Conservation (phyloP, 2,797 vertebrate species). For the Hapalemur alaotrensis region DNA sequence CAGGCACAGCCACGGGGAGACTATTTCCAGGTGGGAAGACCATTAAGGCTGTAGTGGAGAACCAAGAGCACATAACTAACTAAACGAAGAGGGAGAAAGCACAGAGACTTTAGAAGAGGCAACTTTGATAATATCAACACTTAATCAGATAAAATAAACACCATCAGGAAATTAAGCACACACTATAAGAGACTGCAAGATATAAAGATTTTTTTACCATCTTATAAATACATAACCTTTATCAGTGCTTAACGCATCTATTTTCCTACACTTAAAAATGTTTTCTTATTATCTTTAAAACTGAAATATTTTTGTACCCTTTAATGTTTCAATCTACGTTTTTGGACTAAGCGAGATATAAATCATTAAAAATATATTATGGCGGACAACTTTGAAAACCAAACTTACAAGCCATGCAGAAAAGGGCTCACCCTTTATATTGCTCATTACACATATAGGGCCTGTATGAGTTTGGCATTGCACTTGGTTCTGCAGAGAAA, state of each 20-base stretch:
- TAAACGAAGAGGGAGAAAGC: background rate
- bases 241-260: background rate
- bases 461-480: background rate
- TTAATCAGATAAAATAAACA: background rate
- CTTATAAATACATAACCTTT: conserved; percentile 8
- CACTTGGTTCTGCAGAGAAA: background rate
- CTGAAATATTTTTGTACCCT: background rate
- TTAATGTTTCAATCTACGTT: conserved; percentile 18
- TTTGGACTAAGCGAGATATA: conserved; percentile 2
- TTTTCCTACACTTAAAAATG: background rate
- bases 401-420: background rate
- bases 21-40: background rate
- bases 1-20: background rate
- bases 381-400: background rate
- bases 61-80: background rate
- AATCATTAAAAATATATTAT: conserved; percentile 39
- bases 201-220: background rate
- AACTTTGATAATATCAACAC: background rate
- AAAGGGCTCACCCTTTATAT: background rate
- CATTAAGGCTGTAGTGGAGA: background rate
- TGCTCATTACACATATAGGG: background rate
- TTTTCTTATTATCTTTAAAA: conserved; percentile 29
- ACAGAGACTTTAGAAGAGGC: background rate
- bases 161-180: background rate
- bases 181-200: background rate